Base-by-base conservation (phyloP, 2,113 vertebrate genomes). In the Anguilla japonica region DNA sequence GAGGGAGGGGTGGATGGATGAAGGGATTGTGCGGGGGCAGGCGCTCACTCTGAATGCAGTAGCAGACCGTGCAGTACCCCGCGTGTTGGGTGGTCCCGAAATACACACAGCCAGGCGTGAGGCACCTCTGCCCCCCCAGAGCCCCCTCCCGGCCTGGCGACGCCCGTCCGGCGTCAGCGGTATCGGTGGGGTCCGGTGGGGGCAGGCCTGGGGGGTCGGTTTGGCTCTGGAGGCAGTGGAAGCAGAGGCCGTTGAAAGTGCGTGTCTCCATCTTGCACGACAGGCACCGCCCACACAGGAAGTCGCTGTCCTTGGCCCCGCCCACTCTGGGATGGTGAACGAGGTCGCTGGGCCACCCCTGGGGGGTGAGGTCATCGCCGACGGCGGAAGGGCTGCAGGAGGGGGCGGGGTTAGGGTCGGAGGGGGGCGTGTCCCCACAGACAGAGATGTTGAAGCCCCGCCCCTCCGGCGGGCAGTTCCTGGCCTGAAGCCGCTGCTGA, bases 221-320 rank as follows among this genome's bases (percentile, higher is more conserved):
- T 41, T 71, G 81, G 14, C 78, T 63, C 78, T 80, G n/a, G n/a
- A 84, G 83, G 41, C 88, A 88, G n/a, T 34, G 34, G 85, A 71
- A 84, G 39, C 88, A 88, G 16, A 84, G 83, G 8, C 88, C 88
- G 46, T 86, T 86, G 26, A 86, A 87, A 0, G 67, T 88, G 53
- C 88, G 81, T 2, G n/a, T 86, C 71, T 86, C 88, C n/a, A 41
- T 46, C 15, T 86, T 84, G 43, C 88, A 88, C 2, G 20, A 20
- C 16, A 60, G 79, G 43, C 88, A 86, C 22, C 88, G 56, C 57
- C 85, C 82, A n/a, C 85, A 60, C 41, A 83, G 85, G 39, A 86
- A 56, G 78, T 84, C 85, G 5, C 13, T 7, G 6, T 14, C 22
- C 63, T 71, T 22, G 3, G 41, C 53, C 40, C 60, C 20, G 39